These are phyloP conservation scores for Apamea sordens DNA, from an alignment of 2,888 invertebrate species.

Conservation along the genomic window DNA sequence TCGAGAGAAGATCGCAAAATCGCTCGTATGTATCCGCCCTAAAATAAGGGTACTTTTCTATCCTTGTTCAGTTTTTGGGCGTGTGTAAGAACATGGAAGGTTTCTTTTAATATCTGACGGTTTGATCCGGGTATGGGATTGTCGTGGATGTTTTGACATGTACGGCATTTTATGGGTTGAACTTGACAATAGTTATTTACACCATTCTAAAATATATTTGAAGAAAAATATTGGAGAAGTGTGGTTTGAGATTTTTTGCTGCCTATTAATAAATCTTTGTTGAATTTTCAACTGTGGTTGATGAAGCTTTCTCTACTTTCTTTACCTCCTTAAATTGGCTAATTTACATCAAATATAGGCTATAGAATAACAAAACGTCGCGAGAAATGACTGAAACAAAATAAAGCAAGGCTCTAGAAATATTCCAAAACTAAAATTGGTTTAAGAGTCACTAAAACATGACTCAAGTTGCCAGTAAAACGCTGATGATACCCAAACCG, in stretches of 20 bases:
- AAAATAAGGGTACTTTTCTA: slow-evolving; percentile 34
- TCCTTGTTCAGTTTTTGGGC: slow-evolving; percentile 51
- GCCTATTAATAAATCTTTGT: not conserved
- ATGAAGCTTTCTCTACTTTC: not conserved
- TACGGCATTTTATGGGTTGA: slow-evolving; percentile 9
- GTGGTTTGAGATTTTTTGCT: not conserved
- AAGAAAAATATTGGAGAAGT: not conserved
- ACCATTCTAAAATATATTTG: not conserved
- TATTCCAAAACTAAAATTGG: too few species aligned
- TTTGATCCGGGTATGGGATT: slow-evolving; percentile 38
- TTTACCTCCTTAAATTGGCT: not conserved
- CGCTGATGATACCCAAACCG: not conserved
- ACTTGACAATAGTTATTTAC: slow-evolving; percentile 10
- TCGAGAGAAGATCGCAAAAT: not conserved
- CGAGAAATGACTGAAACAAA: not conserved
- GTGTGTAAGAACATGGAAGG: slow-evolving; percentile 44
- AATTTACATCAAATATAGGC: not conserved
- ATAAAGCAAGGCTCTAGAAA: too few species aligned
- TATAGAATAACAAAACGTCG: not conserved
- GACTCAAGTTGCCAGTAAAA: not conserved
- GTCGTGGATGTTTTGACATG: slow-evolving; percentile 39
- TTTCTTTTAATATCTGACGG: slow-evolving; percentile 57
- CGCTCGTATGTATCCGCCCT: slow-evolving; percentile 22
- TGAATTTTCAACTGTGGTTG: not conserved
- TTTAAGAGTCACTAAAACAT: not conserved